These are phyloP conservation scores for Conopomorpha cramerella DNA, from an alignment of 1,140 invertebrate genomes.

Conservation along the genomic window DNA sequence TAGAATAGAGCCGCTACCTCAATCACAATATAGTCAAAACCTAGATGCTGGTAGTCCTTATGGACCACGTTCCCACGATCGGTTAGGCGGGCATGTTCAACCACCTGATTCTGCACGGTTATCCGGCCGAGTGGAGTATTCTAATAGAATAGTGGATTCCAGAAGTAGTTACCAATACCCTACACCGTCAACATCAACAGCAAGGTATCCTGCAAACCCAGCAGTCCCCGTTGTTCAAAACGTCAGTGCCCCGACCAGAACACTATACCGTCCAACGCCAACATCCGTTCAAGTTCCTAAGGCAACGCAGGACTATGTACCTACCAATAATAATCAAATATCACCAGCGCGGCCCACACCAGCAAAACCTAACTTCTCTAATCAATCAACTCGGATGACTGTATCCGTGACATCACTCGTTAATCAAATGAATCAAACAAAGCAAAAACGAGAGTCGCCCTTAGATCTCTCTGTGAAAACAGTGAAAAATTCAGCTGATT, in stretches of 20 bases:
- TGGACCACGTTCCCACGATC: conserved; percentile 24
- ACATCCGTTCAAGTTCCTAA: conserved; percentile 15
- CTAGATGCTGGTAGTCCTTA: no score
- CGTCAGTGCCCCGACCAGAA: conserved; percentile 15
- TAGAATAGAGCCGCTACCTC: conserved; percentile 25
- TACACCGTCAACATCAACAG: conserved; percentile 31
- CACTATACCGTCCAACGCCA: conserved; percentile 28
- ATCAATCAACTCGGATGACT: conserved; percentile 47
- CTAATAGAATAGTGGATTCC: conserved; percentile 21
- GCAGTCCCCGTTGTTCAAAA: conserved; percentile 23
- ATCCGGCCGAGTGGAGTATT: conserved; percentile 24
- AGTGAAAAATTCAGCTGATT: conserved; percentile 82
- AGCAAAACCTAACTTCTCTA: conserved; percentile 35
- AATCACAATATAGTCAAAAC: no score
- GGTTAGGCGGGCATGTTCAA: no score
- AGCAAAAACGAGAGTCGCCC: conserved; percentile 73
- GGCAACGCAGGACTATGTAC: conserved; percentile 33
- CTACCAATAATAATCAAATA: conserved; percentile 31
- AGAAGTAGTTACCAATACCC: conserved; percentile 32
- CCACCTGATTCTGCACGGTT: conserved; percentile 19
- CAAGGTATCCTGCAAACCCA: conserved; percentile 23
- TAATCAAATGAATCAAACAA: conserved; percentile 53
- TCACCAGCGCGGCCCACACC: conserved; percentile 30
- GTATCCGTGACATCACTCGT: conserved; percentile 53
- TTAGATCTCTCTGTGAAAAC: conserved; percentile 85